Conservation (phyloP, 2,888 invertebrate species). For the Volucella inflata region DNA sequence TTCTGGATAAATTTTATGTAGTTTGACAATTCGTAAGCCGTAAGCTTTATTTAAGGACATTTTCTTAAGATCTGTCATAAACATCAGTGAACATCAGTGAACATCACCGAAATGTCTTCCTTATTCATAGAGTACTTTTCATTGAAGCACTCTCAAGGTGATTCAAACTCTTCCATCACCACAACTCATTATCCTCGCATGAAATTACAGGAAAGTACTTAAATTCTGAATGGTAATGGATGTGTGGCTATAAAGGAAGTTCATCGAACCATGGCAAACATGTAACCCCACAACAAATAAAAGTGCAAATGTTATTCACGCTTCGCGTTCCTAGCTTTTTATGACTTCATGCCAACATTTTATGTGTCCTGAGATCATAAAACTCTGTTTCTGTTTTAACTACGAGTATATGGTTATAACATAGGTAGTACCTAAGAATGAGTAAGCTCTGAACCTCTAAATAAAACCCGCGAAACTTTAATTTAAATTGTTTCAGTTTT, state of each 20-base stretch:
- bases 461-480: conserved; percentile 38
- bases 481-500: conserved; percentile 45
- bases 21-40: too few species aligned
- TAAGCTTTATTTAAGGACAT: too few species aligned
- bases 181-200: conserved; percentile 17
- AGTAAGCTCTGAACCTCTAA: conserved; percentile 12
- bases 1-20: too few species aligned
- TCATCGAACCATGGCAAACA: neutral
- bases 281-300: conserved; percentile 10
- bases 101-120: too few species aligned
- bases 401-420: conserved; percentile 4
- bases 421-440: conserved; percentile 10
- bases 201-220: neutral
- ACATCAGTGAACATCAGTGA: too few species aligned
- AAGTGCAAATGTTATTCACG: conserved; percentile 28
- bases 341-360: conserved; percentile 30
- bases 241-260: neutral
- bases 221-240: neutral
- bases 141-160: too few species aligned
- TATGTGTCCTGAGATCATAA: conserved; percentile 33
- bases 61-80: too few species aligned
- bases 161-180: neutral
- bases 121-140: too few species aligned
- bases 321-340: conserved; percentile 21
- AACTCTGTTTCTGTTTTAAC: conserved; percentile 10